Evolutionary conservation across 37 sponge, comb jelly and placozoan genomes (phyloP).

Genomic region (Petrosia ficiformis): DNA sequence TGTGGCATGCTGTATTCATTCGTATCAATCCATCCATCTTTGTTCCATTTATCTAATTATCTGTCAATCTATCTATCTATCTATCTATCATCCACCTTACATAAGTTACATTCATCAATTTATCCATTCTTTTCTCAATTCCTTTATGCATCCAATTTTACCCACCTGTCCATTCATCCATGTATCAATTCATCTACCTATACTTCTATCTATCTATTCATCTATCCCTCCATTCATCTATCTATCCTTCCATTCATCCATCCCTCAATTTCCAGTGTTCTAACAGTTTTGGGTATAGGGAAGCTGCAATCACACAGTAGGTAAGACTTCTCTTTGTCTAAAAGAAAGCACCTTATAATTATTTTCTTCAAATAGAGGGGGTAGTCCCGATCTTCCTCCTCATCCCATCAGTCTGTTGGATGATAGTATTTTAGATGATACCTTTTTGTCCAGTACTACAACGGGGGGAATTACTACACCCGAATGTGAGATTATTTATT

Average conservation of each 20-base stretch:
- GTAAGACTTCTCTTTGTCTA: neutral
- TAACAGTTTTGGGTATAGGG: constrained; percentile 25
- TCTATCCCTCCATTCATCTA: neutral
- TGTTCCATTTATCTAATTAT: neutral
- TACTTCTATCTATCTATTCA: constrained; percentile 24
- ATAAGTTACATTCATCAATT: too few species aligned
- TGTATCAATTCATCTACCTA: neutral
- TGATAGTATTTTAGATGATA: constrained; percentile 47
- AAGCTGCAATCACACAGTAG: neutral
- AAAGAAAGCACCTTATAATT: too few species aligned
- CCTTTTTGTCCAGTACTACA: constrained; percentile 12
- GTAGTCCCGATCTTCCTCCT: neutral
- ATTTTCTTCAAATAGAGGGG: neutral
- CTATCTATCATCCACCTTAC: too few species aligned
- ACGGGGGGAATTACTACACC: constrained; percentile 4
- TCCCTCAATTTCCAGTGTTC: constrained; percentile 20
- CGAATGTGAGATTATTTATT: neutral
- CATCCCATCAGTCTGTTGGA: constrained; percentile 51
- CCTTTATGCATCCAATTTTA: neutral
- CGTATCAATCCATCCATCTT: neutral
- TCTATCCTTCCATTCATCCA: neutral
- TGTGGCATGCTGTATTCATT: neutral
- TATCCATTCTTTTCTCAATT: neutral
- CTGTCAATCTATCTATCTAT: neutral
- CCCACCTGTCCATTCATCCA: neutral